Conservation (phyloP, 1,140 invertebrate genomes). For the Leptinotarsa lineolata region DNA sequence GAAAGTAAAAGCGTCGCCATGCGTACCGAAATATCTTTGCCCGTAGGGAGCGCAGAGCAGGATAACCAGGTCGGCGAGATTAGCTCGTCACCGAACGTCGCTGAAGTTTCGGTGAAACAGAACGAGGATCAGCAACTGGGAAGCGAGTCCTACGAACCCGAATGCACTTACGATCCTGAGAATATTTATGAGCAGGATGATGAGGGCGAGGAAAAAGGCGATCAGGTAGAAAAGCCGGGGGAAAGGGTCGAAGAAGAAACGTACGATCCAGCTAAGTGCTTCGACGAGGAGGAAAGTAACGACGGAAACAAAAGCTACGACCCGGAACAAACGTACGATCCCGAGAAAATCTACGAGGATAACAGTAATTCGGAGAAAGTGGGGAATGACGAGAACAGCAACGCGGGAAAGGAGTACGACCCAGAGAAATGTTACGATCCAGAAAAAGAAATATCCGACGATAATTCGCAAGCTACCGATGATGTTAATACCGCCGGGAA, state of each 20-base stretch:
- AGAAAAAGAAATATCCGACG: conserved; percentile 14
- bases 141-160: neutral
- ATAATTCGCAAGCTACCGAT: conserved; percentile 2
- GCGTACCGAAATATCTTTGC: conserved; percentile 58
- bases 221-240: too few species aligned
- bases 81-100: conserved; percentile 40
- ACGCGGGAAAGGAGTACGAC: neutral
- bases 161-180: conserved; percentile 23
- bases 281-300: conserved; percentile 8
- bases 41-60: conserved; percentile 20
- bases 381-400: neutral
- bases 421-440: conserved; percentile 22
- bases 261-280: neutral
- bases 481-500: neutral
- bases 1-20: conserved; percentile 76
- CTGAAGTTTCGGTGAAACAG: neutral
- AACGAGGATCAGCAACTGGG: neutral
- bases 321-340: conserved; percentile 25
- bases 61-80: conserved; percentile 50
- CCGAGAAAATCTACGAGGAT: conserved; percentile 6
- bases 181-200: conserved; percentile 14
- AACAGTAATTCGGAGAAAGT: neutral
- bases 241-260: neutral
- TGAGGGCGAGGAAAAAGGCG: neutral
- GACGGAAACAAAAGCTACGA: conserved; percentile 16